These are phyloP conservation scores for Sinella curviseta DNA, from an alignment of 1,140 invertebrate species.

Conservation along the genomic window DNA sequence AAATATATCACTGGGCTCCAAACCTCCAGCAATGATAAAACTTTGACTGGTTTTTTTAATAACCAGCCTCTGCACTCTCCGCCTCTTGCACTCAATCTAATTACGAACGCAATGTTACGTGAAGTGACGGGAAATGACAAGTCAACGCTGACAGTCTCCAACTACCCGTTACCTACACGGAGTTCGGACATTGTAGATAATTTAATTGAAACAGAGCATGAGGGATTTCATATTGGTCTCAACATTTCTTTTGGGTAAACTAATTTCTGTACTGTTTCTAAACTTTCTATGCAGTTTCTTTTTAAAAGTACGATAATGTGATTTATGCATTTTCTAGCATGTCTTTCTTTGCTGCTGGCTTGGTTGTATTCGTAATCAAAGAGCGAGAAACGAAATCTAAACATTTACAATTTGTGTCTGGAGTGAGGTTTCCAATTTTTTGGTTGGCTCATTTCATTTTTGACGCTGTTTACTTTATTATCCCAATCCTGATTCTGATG, in stretches of 20 bases:
- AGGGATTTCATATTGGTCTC: no score
- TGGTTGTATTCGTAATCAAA: conserved; percentile 60
- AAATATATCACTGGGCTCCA: conserved; percentile 48
- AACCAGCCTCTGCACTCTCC: conserved; percentile 59
- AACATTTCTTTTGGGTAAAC: no score
- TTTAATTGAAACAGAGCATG: no score
- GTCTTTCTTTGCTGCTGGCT: conserved; percentile 60
- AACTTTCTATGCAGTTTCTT: neutral
- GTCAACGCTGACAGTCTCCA: conserved; percentile 55
- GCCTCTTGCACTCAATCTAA: conserved; percentile 54
- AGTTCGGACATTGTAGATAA: conserved; percentile 39
- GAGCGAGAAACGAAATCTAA: conserved; percentile 60
- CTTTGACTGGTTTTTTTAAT: conserved; percentile 55
- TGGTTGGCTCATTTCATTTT: conserved; percentile 60
- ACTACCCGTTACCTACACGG: conserved; percentile 63
- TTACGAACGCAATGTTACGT: conserved; percentile 55
- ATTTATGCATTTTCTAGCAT: conserved; percentile 44
- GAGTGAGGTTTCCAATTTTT: conserved; percentile 58
- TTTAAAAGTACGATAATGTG: neutral
- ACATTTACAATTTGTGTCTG: conserved; percentile 63
- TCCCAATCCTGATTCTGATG: conserved; percentile 56
- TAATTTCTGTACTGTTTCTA: no score
- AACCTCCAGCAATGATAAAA: neutral
- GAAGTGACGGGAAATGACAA: conserved; percentile 47
- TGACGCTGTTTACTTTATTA: conserved; percentile 59